phyloP scores from a whole-genome alignment of 2,797 vertebrate species.

The Acanthornis magna region DNA sequence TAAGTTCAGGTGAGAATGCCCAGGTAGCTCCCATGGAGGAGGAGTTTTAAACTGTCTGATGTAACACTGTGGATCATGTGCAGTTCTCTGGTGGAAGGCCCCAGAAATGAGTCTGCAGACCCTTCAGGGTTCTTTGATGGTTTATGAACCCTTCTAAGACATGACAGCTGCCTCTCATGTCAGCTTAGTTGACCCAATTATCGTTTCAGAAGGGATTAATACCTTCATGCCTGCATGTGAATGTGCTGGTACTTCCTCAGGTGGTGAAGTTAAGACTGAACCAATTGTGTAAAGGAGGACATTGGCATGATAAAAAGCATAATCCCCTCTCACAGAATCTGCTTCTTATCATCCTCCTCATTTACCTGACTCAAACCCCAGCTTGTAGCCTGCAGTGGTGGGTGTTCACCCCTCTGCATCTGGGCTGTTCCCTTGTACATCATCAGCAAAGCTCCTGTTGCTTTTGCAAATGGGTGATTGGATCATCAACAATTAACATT shows the following conservation, averaged over 20 bases:
- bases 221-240: neutral
- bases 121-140: neutral
- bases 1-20: neutral
- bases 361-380: neutral
- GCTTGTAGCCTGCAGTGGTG: neutral
- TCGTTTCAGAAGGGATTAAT: neutral
- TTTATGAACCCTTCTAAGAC: neutral
- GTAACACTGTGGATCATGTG: neutral
- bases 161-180: neutral
- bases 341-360: rapidly evolving
- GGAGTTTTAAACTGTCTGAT: neutral
- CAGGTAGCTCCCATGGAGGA: neutral
- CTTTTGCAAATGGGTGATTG: neutral
- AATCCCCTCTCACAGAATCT: neutral
- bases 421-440: neutral
- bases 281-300: too few species aligned
- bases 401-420: too few species aligned
- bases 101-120: neutral
- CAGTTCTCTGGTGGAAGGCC: neutral
- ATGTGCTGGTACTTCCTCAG: neutral
- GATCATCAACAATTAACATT: neutral
- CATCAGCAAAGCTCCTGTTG: rapidly evolving
- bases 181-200: neutral
- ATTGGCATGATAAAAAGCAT: neutral
- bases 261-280: neutral